Conservation (phyloP, 2,797 vertebrate genomes). For the Premnoplex brunnescens region DNA sequence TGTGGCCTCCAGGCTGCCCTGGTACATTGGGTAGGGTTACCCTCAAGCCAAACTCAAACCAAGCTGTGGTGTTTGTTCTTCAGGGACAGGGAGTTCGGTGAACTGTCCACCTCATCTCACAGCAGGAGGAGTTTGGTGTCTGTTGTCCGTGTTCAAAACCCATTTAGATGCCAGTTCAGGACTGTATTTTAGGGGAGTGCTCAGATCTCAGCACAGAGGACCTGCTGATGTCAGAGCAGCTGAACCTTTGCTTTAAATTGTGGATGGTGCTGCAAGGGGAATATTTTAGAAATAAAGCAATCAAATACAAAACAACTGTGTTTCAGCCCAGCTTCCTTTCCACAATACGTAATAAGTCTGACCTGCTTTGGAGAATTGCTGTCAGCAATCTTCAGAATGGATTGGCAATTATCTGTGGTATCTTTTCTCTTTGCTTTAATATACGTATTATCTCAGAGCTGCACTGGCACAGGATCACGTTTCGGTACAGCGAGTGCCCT, state of each 20-base stretch:
- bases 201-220: not conserved
- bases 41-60: not conserved
- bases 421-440: not conserved
- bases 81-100: not conserved
- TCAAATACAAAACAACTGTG: not conserved
- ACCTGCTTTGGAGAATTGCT: not conserved
- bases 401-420: not conserved
- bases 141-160: not conserved
- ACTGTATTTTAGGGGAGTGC: not conserved
- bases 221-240: not conserved
- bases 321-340: not conserved
- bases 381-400: not conserved
- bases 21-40: not conserved
- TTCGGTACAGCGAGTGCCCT: not conserved
- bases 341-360: not conserved
- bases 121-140: fast-evolving
- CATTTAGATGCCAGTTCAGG: not conserved
- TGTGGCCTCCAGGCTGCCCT: not conserved
- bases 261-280: not conserved
- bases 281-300: not conserved
- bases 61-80: not conserved
- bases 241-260: not conserved
- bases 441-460: not conserved
- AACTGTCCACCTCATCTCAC: not conserved
- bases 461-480: not conserved